Conservation (phyloP, 2,888 invertebrate genomes). For the Dryobota labecula region DNA sequence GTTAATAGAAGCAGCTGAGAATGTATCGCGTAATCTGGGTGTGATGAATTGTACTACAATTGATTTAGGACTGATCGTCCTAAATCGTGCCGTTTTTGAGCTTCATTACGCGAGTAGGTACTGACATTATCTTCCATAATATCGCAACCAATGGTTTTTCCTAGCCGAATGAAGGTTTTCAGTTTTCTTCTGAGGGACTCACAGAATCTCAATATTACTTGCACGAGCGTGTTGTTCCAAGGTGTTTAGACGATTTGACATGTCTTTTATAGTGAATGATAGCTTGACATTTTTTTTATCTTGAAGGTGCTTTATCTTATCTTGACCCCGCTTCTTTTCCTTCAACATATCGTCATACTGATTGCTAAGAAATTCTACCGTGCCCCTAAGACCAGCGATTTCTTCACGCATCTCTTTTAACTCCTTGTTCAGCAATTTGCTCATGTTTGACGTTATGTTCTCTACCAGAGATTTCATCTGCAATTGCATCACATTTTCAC, state of each 20-base stretch:
- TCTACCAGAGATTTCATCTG: too few relatives aligned
- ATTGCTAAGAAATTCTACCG: not conserved
- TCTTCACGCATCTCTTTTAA: not conserved
- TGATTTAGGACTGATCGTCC: not conserved
- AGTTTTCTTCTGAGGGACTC: not conserved
- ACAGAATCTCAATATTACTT: not conserved
- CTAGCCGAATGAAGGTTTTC: not conserved
- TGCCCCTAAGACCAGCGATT: not conserved
- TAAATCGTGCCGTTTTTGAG: too few relatives aligned
- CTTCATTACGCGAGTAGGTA: constrained; percentile 2
- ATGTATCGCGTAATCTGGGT: not conserved
- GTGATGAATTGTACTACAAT: not conserved
- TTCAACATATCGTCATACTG: constrained; percentile 3
- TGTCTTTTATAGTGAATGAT: not conserved
- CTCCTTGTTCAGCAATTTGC: too few relatives aligned
- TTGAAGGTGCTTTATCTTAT: not conserved
- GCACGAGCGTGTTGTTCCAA: not conserved
- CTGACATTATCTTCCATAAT: not conserved
- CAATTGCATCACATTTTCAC: too few relatives aligned
- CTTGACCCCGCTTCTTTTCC: not conserved
- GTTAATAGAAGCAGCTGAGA: not conserved
- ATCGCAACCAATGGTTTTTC: constrained; percentile 5
- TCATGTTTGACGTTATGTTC: too few relatives aligned
- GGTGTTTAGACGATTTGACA: not conserved
- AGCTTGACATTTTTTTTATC: constrained; percentile 2